Base-by-base conservation (phyloP, 2,797 vertebrate species). In the Tauraco hartlaubi region DNA sequence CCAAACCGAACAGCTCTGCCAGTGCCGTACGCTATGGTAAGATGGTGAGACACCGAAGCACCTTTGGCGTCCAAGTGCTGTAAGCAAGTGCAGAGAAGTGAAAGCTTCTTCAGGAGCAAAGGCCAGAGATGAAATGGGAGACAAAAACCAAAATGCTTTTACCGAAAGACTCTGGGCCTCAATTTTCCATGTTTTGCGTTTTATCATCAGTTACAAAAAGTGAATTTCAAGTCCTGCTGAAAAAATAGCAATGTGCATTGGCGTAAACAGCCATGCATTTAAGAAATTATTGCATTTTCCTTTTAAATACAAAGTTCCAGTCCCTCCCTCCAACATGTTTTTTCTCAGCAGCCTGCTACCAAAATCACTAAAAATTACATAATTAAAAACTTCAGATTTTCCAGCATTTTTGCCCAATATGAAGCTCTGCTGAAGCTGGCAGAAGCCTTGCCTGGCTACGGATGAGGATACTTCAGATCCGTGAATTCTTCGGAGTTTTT, bases 21-120 rank as follows among this genome's bases (percentile, higher is more conserved):
- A 84, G 31, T 1, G 0, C 26, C 1, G 0, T 46, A 26, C 0
- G 0, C 71, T 79, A 44, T 5, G 12, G 21, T 51, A 49, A 74
- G 21, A 54, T 8, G 17, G 11, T 48, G 31, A 76, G 26, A 85
- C 15, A 48, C 3, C 59, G 67, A 83, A 75, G 75, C 3, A 56
- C 23, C 13, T 19, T 71, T 46, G n/a, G n/a, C 66, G n/a, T 88
- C 56, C 29, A 46, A 69, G 54, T 28, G 25, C 48, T 54, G 7
- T 55, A 54, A 85, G 35, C n/a, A 71, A 80, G 39, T 2, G 3
- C 15, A 68, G 35, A 87, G 28, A 87, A 90, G 11, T 37, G 23
- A 61, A 92, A 92, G 13, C 5, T 58, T 62, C 75, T 90, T 35
- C 56, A 18, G 22, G 41, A 94, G 20, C 31, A 81, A 83, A 75